Conservation (phyloP, 2,113 vertebrate genomes). For the Psilopogon haemacephalus region DNA sequence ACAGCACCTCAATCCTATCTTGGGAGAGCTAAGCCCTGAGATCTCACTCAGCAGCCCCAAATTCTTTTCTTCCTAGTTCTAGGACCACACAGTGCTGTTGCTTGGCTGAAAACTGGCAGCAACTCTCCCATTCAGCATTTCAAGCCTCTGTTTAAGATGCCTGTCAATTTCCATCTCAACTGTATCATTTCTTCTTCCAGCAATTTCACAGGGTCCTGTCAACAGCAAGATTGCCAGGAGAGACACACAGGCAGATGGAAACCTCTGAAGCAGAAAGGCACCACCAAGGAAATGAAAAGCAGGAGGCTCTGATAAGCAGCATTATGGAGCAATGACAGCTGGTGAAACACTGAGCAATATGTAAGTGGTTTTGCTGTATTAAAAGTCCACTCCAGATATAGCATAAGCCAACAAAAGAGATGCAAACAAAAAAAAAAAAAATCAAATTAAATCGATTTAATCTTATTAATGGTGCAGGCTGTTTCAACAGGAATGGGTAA, state of each 20-base stretch:
- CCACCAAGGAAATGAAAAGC: conserved; percentile 33
- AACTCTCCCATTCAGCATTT: neutral
- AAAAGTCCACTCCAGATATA: conserved; percentile 12
- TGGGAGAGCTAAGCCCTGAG: neutral
- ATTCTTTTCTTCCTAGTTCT: neutral
- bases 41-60: neutral
- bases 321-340: conserved; percentile 6
- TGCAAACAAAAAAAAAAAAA: neutral
- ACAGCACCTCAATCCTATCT: neutral
- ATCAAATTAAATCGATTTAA: neutral
- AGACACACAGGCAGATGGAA: conserved; percentile 24
- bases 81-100: neutral
- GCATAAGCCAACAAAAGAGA: conserved; percentile 57
- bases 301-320: conserved; percentile 9
- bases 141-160: neutral
- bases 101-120: neutral
- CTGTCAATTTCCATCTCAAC: neutral
- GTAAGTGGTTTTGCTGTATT: neutral
- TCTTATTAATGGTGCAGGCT: conserved; percentile 23
- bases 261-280: conserved; percentile 54
- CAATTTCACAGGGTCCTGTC: neutral
- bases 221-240: neutral
- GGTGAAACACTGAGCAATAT: conserved; percentile 14
- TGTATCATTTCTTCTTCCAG: neutral
- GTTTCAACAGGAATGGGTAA: neutral